These are phyloP conservation scores for honey bee (Apis mellifera) DNA, from an alignment of 1,140 invertebrate species.

Conservation along the genomic window DNA sequence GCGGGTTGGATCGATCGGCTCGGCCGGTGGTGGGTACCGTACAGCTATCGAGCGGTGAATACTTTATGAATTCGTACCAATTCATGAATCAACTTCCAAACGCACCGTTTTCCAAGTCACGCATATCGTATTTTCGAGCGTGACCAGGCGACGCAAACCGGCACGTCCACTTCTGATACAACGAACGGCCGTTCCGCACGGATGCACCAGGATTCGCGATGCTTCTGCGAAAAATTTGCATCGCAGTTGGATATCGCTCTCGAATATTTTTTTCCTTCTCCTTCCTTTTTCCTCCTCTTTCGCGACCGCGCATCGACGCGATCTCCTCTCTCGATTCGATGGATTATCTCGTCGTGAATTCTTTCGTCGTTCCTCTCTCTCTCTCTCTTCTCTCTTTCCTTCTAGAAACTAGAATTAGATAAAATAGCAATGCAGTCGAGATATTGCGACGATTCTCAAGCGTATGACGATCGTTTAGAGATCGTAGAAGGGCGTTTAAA, in stretches of 20 bases:
- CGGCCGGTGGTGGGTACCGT: neutral
- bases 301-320: neutral
- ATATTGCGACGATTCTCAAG: neutral
- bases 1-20: slow-evolving; percentile 1
- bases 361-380: too few species aligned
- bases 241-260: slow-evolving; percentile 5
- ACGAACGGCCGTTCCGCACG: slow-evolving; percentile 40
- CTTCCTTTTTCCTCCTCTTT: too few species aligned
- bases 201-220: slow-evolving; percentile 49
- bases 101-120: slow-evolving; percentile 61
- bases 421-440: neutral
- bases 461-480: too few species aligned
- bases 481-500: neutral
- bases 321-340: neutral
- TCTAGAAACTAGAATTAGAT: too few species aligned
- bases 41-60: slow-evolving; percentile 38
- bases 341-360: too few species aligned
- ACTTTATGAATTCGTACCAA: slow-evolving; percentile 36
- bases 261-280: neutral
- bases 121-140: slow-evolving; percentile 62
- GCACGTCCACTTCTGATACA: slow-evolving; percentile 39
- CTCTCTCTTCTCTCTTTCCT: too few species aligned
- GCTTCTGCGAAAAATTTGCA: slow-evolving; percentile 12
- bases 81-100: slow-evolving; percentile 58
- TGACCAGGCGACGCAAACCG: slow-evolving; percentile 53